phyloP scores from a whole-genome alignment of 2,888 invertebrate genomes.

The Rhogogaster chlorosoma region DNA sequence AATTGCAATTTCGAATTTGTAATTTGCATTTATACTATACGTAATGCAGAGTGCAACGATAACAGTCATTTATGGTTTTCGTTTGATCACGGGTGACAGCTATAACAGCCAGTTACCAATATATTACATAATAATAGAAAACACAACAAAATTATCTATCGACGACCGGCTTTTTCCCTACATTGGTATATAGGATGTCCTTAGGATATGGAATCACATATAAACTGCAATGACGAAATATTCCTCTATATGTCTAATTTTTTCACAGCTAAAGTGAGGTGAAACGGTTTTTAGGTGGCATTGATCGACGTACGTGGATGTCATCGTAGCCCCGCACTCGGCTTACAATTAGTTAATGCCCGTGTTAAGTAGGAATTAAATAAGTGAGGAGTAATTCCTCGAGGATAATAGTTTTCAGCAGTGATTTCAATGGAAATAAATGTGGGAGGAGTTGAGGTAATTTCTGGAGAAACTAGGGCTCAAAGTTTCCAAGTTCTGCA shows the following conservation, averaged over 20 bases:
- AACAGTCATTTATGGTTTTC: constrained; percentile 10
- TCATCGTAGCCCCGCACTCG: not conserved
- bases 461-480: not conserved
- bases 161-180: not conserved
- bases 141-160: not conserved
- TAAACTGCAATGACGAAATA: not conserved
- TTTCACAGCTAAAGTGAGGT: not conserved
- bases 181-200: not conserved
- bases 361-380: constrained; percentile 13
- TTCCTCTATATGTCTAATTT: not conserved
- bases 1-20: constrained; percentile 31
- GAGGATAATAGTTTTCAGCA: constrained; percentile 1
- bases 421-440: not conserved
- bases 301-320: not conserved
- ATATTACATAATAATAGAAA: not conserved
- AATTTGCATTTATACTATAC: constrained; percentile 34
- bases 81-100: not conserved
- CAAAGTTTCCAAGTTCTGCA: not conserved
- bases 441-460: not conserved
- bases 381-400: not conserved
- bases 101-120: not conserved
- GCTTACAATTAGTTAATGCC: not conserved
- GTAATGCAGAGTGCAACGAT: not conserved
- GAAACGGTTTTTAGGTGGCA: not conserved
- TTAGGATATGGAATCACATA: not conserved